These are phyloP conservation scores for Candidula unifasciata DNA, from an alignment of 2,888 invertebrate genomes.

Conservation along the genomic window DNA sequence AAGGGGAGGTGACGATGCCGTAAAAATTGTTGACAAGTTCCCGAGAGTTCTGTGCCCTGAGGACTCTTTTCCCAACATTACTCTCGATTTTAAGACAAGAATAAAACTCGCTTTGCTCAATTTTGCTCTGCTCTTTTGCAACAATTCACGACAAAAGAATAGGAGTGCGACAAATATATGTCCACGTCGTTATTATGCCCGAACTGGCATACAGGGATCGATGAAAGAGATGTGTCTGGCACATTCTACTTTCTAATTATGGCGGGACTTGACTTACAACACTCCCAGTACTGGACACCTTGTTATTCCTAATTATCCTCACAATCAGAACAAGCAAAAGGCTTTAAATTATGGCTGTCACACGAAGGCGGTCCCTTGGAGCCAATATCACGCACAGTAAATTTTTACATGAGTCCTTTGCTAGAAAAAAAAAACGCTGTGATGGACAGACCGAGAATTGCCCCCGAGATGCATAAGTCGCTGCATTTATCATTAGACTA, in stretches of 20 bases:
- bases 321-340: no score
- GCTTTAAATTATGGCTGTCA: no score
- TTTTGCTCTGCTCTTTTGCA: constrained; percentile 16
- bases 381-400: no score
- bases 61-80: constrained; percentile 34
- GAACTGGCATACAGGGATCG: not conserved
- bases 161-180: not conserved
- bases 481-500: no score
- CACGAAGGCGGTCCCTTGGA: no score
- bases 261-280: not conserved
- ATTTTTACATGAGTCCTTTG: no score
- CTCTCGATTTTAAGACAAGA: constrained; percentile 29
- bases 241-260: not conserved
- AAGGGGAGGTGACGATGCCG: constrained; percentile 47
- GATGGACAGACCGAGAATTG: no score
- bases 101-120: constrained; percentile 22
- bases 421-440: no score
- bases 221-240: not conserved
- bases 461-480: no score
- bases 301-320: no score
- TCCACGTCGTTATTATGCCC: not conserved
- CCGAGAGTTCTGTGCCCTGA: constrained; percentile 42
- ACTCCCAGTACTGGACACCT: not conserved
- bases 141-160: not conserved
- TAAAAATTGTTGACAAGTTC: constrained; percentile 49